Percentiles rank a stretch among this genome's conserved stretches.
Evolutionary conservation across 1,140 invertebrate genomes (phyloP).

Genomic region (Pararge aegeria): DNA sequence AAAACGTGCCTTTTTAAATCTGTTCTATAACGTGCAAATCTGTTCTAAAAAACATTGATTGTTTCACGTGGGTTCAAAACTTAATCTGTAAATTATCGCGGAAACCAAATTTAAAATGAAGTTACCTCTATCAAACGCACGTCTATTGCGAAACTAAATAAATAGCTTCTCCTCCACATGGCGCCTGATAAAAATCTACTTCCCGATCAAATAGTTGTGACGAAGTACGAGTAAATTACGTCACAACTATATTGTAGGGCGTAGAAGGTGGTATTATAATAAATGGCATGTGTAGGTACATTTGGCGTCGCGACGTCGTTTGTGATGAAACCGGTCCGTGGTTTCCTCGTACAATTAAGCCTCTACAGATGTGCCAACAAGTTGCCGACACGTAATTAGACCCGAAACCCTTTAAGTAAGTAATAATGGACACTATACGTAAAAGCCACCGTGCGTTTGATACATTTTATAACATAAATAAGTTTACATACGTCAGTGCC

Average conservation of each 20-base stretch:
- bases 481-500: too few relatives aligned
- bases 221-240: slow-evolving; percentile 35
- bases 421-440: too few relatives aligned
- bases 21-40: neutral
- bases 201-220: neutral
- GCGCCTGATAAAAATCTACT: neutral
- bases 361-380: neutral
- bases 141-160: neutral
- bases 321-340: slow-evolving; percentile 47
- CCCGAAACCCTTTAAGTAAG: too few relatives aligned
- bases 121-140: neutral
- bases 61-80: too few relatives aligned
- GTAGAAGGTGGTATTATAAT: slow-evolving; percentile 31
- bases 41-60: too few relatives aligned
- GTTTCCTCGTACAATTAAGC: slow-evolving; percentile 55
- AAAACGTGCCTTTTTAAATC: neutral
- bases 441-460: too few relatives aligned
- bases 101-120: neutral
- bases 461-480: too few relatives aligned
- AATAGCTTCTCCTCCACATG: neutral
- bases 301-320: slow-evolving; percentile 50
- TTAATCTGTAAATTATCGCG: too few relatives aligned
- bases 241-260: slow-evolving; percentile 43
- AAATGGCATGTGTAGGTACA: slow-evolving; percentile 54
- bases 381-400: too few relatives aligned